Base-by-base conservation (phyloP, 2,113 vertebrate species). In the Meleagris gallopavo region DNA sequence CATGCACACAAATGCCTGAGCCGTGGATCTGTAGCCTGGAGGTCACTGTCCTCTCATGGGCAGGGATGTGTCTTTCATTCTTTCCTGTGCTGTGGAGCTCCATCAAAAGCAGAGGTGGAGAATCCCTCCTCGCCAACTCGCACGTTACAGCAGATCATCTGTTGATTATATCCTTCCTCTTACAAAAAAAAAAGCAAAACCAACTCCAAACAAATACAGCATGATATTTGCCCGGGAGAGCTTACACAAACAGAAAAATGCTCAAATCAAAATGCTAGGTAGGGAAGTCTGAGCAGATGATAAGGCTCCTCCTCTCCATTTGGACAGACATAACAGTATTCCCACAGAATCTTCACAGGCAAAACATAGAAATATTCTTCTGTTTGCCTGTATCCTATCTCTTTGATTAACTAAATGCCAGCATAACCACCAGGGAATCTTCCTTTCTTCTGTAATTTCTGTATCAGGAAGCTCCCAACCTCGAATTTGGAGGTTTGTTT, bases 401-500 rank as follows among this genome's bases (percentile, higher is more conserved):
- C 8, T 60, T 74, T 30, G 8, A 81, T 3, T 36, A 75, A n/a
- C 27, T 10, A 38, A 83, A 45, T 5, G 30, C 6, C 0, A 0
- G 69, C 13, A 3, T 4, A 83, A 50, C 0, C 4, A 83, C 41
- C 20, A 27, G 25, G 43, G 52, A 75, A 40, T 45, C 46, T 61
- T 94, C 52, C 43, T 43, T 85, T 75, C 38, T 52, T 55, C 60
- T 27, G 38, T 64, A 38, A 27, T 10, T 70, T 73, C 86, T 79
- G 90, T 81, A 78, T 72, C 21, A 78, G 24, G 38, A 21, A 78
- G 40, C 40, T 69, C 57, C 76, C 64, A 43, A 86, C 81, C 85
- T 81, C 72, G 69, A 61, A 54, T 72, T 80, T 72, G 77, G 88
- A 86, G 88, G 36, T 93, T 88, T 95, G 72, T 91, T 85, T 89